These are phyloP conservation scores for Chelonus formosanus DNA, from an alignment of 2,888 invertebrate species.

Conservation along the genomic window DNA sequence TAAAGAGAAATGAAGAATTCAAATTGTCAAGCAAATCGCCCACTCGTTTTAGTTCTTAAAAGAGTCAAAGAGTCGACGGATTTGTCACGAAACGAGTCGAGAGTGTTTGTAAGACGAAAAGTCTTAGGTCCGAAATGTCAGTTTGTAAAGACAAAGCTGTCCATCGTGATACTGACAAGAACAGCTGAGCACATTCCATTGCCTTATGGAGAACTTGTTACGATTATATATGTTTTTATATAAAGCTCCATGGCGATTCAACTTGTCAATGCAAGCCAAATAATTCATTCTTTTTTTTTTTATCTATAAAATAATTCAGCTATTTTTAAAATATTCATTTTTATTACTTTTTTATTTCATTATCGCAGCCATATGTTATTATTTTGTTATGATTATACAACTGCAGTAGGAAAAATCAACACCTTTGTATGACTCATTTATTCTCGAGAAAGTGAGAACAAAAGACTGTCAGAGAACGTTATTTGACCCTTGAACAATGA, in stretches of 20 bases:
- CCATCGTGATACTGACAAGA: constrained; percentile 43
- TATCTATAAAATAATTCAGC: constrained; percentile 4
- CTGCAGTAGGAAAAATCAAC: constrained; percentile 42
- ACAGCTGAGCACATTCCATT: constrained; percentile 51
- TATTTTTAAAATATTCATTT: background rate
- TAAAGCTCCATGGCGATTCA: constrained; percentile 17
- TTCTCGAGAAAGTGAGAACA: constrained; percentile 39
- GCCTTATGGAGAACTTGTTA: constrained; percentile 45
- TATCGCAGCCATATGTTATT: too few species aligned
- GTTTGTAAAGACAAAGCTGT: constrained; percentile 58
- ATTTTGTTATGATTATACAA: constrained; percentile 1
- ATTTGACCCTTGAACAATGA: too few species aligned
- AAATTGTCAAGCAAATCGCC: constrained; percentile 5
- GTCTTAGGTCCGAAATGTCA: constrained; percentile 50
- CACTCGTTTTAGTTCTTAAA: background rate
- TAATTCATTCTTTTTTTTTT: constrained; percentile 10
- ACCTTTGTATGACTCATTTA: constrained; percentile 53
- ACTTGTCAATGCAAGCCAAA: constrained; percentile 6
- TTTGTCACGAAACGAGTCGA: constrained; percentile 10
- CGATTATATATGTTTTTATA: constrained; percentile 23
- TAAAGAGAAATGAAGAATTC: constrained; percentile 4
- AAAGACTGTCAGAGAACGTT: too few species aligned
- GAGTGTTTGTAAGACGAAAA: constrained; percentile 34
- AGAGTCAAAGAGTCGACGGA: background rate
- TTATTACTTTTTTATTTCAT: too few species aligned